A percentile compares a stretch with the other conserved stretches of the same genome.
Evolutionary conservation across 2,888 invertebrate genomes (phyloP).

Genomic region (Drosophila cognata): DNA sequence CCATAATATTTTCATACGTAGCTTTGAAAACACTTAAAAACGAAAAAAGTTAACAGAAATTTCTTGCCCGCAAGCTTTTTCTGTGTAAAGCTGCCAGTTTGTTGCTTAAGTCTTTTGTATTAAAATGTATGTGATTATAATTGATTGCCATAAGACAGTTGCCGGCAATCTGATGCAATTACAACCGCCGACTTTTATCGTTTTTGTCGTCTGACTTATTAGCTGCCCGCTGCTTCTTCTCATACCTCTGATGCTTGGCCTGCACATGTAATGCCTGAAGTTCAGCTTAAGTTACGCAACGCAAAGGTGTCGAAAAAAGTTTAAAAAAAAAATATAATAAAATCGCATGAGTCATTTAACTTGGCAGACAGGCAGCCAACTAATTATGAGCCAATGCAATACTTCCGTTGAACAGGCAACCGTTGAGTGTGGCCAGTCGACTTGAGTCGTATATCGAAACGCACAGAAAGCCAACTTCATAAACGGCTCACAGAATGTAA

Average conservation of each 20-base stretch:
- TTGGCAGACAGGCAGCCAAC: constrained; percentile 43
- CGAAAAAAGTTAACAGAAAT: neutral
- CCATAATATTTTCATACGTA: neutral
- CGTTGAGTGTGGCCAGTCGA: neutral
- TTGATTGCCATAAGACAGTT: constrained; percentile 1
- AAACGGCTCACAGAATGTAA: constrained; percentile 39
- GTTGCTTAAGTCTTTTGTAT: constrained; percentile 16
- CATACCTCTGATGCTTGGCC: neutral
- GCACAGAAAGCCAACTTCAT: constrained; percentile 20
- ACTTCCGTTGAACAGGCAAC: constrained; percentile 62
- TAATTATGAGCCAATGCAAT: constrained; percentile 63
- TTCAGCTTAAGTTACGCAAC: constrained; percentile 41
- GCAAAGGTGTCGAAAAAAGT: constrained; percentile 4
- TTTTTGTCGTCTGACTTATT: constrained; percentile 12
- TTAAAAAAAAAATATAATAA: constrained; percentile 40
- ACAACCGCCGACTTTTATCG: constrained; percentile 10
- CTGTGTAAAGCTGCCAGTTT: constrained; percentile 5
- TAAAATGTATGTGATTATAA: neutral
- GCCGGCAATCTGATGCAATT: constrained; percentile 33
- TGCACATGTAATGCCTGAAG: constrained; percentile 22
- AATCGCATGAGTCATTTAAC: constrained; percentile 69
- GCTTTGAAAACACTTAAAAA: neutral
- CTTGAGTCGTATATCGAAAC: constrained; percentile 12
- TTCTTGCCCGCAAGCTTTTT: neutral
- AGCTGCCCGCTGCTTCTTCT: constrained; percentile 8